These are phyloP conservation scores for Perodicticus potto DNA, from an alignment of 2,797 vertebrate genomes.

Conservation along the genomic window DNA sequence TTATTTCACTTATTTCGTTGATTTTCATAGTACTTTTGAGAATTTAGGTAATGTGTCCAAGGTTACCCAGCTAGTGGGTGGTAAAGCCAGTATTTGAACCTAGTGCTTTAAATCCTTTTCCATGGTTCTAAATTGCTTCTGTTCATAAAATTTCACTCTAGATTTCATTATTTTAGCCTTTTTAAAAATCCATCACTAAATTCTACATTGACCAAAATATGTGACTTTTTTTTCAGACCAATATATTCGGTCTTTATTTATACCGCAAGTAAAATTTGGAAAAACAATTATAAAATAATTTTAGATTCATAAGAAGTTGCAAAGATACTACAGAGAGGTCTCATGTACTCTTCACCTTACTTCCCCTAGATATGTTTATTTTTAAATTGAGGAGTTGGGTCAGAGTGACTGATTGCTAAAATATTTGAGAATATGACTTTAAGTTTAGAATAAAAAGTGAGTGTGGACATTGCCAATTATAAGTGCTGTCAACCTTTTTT, in stretches of 20 bases:
- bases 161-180: conserved; percentile 57
- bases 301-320: conserved; percentile 22
- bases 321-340: not conserved
- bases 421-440: conserved; percentile 37
- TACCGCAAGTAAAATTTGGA: not conserved
- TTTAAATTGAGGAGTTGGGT: conserved; percentile 56
- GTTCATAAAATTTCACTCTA: conserved; percentile 6
- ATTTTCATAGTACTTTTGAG: conserved; percentile 48
- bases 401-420: conserved; percentile 53
- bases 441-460: conserved; percentile 49
- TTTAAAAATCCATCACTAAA: conserved; percentile 46
- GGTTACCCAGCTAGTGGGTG: not conserved
- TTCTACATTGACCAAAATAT: conserved; percentile 45
- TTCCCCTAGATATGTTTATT: not conserved
- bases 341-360: not conserved
- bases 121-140: conserved; percentile 44
- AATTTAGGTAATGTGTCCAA: not conserved
- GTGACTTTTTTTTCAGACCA: conserved; percentile 18
- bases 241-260: conserved; percentile 16
- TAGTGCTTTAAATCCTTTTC: conserved; percentile 9
- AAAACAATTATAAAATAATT: conserved; percentile 36
- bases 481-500: not conserved
- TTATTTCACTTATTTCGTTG: not conserved
- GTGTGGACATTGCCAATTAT: not conserved
- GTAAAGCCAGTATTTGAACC: not conserved